Evolutionary conservation across 2,113 vertebrate species (phyloP), one percentile per base, ranked within the genome.

Genomic region (Pampusana beccarii): DNA sequence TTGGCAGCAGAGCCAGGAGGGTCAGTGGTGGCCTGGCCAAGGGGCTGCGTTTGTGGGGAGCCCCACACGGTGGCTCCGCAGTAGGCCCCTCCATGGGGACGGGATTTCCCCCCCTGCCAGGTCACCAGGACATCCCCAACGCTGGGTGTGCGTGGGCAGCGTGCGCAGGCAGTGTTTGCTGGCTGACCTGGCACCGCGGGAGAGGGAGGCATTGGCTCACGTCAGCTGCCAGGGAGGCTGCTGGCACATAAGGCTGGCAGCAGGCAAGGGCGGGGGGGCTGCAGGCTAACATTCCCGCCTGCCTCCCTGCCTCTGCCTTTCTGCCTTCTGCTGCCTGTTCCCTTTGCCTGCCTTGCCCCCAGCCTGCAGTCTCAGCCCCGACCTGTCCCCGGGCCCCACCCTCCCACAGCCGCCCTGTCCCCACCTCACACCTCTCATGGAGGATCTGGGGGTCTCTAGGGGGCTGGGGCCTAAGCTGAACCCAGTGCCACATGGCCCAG

Each of bases 401-500:
- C 3, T 18, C 5, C n/a, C 2, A 2, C 46, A 46, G 28, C 46
- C 56, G 10, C 24, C 46, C 16, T 50, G 7, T 29, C 29, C 48
- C 10, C 46, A 38, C 4, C n/a, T 40, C 19, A 36, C 33, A 8
- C 25, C 46, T 19, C 75, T 42, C 16, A 42, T 4, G 2, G 38
- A 46, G 57, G 38, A 28, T 18, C 18, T n/a, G 62, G 9, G n/a
- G 24, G 6, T 70, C 64, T 64, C 50, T 34, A 50, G 50, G 34
- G 57, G 57, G 8, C 20, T 17, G 40, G 58, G 16, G 19, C 33
- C n/a, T 29, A 51, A 66, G 19, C 72, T 1, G 1, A 51, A 57
- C 8, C 42, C 1, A 1, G 13, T n/a, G 48, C 12, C 2, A 1
- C 23, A 20, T 0, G 0, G 38, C 42, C 1, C 0, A 10, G 40